Evolutionary conservation across 1,140 invertebrate genomes (phyloP), one percentile per base, ranked within the genome.

Genomic region (Bombus confusus): DNA sequence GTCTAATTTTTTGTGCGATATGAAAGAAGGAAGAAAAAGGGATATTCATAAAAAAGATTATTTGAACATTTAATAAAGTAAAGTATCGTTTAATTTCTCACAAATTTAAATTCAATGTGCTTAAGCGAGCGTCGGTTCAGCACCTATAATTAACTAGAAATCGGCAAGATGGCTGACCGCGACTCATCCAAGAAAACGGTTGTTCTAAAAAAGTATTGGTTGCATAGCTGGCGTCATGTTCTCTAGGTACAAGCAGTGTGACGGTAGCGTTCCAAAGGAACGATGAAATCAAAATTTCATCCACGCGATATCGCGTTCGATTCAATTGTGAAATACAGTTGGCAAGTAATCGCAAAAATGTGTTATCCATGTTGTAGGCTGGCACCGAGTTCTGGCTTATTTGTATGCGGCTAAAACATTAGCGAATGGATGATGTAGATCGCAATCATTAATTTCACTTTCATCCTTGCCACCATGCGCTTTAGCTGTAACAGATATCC

Each of bases 401-500:
- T 72, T 22, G 64, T 57, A 80, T 15, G 64, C 34, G 37, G 79
- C 57, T 71, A 34, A 71, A 72, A 72, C 68, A 41, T 81, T 59
- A 43, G 25, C 8, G 34, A 80, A 39, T 28, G 52, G 41, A 80
- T 28, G 47, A 59, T 72, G 34, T 72, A 57, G 68, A 80, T 72
- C 47, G 37, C 37, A 28, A 72, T 72, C 79, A n/a, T 31, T 41
- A 37, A 59, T 28, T 62, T 73, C 80, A 73, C 80, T 81, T 81
- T 81, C 68, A 34, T 79, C 64, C 39, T 37, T 68, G n/a, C 64
- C n/a, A 66, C 13, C 37, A 28, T n/a, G 18, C 73, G 39, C 59
- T 43, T 66, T 64, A 47, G 43, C 15, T 47, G 37, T 18, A 37
- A 68, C 62, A 28, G 31, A 80, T 47, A 68, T 43, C 47, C 34